A percentile compares a stretch with the other conserved stretches of the same genome.
Conservation (phyloP, 92 coral and sea anemone genomes). For the Epizoanthus stellaris region DNA sequence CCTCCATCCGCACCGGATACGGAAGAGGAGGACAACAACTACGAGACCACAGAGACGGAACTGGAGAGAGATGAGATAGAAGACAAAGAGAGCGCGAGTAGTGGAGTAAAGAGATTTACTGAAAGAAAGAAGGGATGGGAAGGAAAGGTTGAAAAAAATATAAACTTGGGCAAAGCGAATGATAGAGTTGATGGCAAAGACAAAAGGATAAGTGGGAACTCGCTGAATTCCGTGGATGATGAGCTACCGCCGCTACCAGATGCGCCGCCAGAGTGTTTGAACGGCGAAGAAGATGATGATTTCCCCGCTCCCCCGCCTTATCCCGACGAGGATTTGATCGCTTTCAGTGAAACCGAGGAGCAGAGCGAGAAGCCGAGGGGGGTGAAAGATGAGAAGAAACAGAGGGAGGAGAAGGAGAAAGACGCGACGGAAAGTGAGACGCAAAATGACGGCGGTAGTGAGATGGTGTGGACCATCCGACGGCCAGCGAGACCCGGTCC, state of each 20-base stretch:
- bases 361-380: slow-evolving; percentile 37
- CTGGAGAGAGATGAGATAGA: slow-evolving; percentile 44
- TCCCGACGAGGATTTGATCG: slow-evolving; percentile 66
- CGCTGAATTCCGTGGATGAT: neutral
- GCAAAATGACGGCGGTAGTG: slow-evolving; percentile 41
- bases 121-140: neutral
- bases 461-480: slow-evolving; percentile 32
- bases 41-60: slow-evolving; percentile 67
- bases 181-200: neutral
- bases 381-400: slow-evolving; percentile 20
- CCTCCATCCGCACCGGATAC: slow-evolving; percentile 87
- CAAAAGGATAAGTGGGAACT: neutral
- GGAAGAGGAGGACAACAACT: slow-evolving; percentile 78
- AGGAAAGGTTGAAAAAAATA: neutral
- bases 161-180: neutral
- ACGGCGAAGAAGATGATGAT: slow-evolving; percentile 67
- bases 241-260: slow-evolving; percentile 77
- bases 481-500: neutral
- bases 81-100: neutral
- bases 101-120: neutral
- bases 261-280: slow-evolving; percentile 45
- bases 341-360: slow-evolving; percentile 69
- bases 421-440: slow-evolving; percentile 25
- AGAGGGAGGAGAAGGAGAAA: slow-evolving; percentile 29
- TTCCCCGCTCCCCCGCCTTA: slow-evolving; percentile 77